Conservation (phyloP, 2,888 invertebrate species). For the Cheilosia scutellata region DNA sequence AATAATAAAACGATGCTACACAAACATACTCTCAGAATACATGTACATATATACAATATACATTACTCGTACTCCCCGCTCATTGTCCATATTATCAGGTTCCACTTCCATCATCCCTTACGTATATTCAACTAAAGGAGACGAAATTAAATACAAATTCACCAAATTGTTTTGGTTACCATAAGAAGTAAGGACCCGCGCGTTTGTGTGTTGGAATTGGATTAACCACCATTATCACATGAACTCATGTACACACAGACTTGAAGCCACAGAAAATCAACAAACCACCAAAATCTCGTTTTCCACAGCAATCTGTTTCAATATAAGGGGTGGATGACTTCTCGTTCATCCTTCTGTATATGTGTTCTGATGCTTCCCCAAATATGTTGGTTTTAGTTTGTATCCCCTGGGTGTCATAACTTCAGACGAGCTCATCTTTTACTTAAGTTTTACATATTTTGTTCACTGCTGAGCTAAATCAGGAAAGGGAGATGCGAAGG, state of each 20-base stretch:
- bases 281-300: conserved; percentile 66
- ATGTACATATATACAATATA: no score
- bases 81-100: not conserved
- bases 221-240: conserved; percentile 34
- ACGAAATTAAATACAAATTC: conserved; percentile 62
- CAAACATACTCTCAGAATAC: not conserved
- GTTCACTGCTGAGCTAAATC: not conserved
- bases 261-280: conserved; percentile 58
- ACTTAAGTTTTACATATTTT: conserved; percentile 84
- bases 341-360: conserved; percentile 17
- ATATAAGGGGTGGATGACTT: conserved; percentile 80
- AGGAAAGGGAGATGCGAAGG: not conserved
- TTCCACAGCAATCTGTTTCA: conserved; percentile 83
- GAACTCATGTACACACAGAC: conserved; percentile 37
- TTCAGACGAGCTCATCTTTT: conserved; percentile 84
- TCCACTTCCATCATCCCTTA: conserved; percentile 15
- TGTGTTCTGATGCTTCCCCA: conserved; percentile 58
- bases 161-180: conserved; percentile 60
- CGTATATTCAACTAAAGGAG: conserved; percentile 30
- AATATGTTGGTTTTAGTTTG: conserved; percentile 74
- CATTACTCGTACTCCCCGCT: not conserved
- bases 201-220: conserved; percentile 1
- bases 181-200: conserved; percentile 11
- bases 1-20: conserved; percentile 7
- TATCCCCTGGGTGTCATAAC: conserved; percentile 84